A percentile compares a stretch with the other conserved stretches of the same genome.
These are phyloP conservation scores for Pao palembangensis DNA, from an alignment of 2,113 vertebrate genomes.

Conservation along the genomic window DNA sequence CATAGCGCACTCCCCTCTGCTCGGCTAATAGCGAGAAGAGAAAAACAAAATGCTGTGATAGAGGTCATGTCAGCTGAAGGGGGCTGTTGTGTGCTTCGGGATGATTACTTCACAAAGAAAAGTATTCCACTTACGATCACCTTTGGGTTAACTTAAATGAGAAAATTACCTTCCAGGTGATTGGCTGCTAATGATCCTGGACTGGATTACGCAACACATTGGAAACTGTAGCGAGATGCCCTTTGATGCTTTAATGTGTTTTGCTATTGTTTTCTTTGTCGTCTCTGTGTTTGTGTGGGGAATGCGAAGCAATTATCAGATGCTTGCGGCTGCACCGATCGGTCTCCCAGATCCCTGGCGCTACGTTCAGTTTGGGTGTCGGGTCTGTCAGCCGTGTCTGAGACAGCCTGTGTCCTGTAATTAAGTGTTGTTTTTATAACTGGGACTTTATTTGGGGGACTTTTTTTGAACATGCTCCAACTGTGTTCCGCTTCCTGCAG, in stretches of 20 bases:
- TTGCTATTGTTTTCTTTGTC: slow-evolving; percentile 50
- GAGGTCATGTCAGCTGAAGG: slow-evolving; percentile 37
- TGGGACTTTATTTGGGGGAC: too few relatives aligned
- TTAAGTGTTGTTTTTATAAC: too few relatives aligned
- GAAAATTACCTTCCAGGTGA: slow-evolving; percentile 27
- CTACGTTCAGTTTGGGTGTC: slow-evolving; percentile 27
- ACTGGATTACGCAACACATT: slow-evolving; percentile 16
- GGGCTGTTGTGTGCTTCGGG: slow-evolving; percentile 25
- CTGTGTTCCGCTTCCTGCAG: slow-evolving; percentile 13
- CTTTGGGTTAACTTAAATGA: slow-evolving; percentile 38
- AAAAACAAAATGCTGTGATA: slow-evolving; percentile 16
- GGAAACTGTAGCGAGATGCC: slow-evolving; percentile 28
- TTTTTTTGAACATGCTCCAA: background rate
- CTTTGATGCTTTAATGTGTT: slow-evolving; percentile 46
- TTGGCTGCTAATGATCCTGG: slow-evolving; percentile 29
- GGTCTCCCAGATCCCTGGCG: slow-evolving; percentile 29
- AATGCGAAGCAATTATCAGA: slow-evolving; percentile 55
- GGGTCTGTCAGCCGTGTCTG: slow-evolving; percentile 17
- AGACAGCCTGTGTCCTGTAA: too few relatives aligned
- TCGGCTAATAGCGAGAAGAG: slow-evolving; percentile 32
- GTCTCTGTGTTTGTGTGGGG: slow-evolving; percentile 50
- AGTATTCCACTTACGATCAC: slow-evolving; percentile 24
- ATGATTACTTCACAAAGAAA: slow-evolving; percentile 39
- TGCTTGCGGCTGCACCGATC: slow-evolving; percentile 28
- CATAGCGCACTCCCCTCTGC: slow-evolving; percentile 48